Evolutionary conservation across 2,113 vertebrate species (phyloP).

Genomic region (Corvus moneduloides): DNA sequence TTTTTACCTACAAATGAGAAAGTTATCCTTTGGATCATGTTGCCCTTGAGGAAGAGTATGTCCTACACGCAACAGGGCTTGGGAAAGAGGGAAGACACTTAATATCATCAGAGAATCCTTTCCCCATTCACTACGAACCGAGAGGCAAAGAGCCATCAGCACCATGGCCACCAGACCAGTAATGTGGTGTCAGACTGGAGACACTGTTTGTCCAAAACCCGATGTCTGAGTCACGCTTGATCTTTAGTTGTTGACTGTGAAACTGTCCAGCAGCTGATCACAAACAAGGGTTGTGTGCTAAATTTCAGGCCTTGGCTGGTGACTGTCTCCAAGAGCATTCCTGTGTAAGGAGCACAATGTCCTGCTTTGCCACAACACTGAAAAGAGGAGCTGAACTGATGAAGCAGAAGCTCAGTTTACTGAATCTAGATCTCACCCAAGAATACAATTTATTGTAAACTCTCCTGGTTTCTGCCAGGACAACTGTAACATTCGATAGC

Average conservation of each 20-base stretch:
- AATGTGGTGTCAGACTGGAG: neutral
- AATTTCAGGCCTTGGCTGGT: neutral
- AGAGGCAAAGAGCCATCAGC: neutral
- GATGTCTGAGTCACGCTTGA: neutral
- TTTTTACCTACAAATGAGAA: neutral
- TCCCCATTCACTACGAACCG: neutral
- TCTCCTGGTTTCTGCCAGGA: neutral
- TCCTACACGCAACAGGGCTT: accelerated
- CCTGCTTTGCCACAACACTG: neutral
- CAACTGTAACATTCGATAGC: neutral
- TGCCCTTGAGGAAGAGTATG: neutral
- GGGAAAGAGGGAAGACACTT: neutral
- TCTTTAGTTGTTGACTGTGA: neutral
- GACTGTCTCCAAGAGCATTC: neutral
- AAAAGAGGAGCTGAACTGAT: neutral
- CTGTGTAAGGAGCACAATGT: accelerated
- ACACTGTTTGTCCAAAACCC: neutral
- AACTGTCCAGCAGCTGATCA: neutral
- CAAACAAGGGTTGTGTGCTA: neutral
- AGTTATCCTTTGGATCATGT: neutral
- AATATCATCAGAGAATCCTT: neutral
- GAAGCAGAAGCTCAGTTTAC: neutral
- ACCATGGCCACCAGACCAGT: accelerated
- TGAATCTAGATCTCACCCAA: neutral
- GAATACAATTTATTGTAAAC: neutral